These are phyloP conservation scores for Urocyon cinereoargenteus DNA, from an alignment of 2,797 vertebrate species.

Conservation along the genomic window DNA sequence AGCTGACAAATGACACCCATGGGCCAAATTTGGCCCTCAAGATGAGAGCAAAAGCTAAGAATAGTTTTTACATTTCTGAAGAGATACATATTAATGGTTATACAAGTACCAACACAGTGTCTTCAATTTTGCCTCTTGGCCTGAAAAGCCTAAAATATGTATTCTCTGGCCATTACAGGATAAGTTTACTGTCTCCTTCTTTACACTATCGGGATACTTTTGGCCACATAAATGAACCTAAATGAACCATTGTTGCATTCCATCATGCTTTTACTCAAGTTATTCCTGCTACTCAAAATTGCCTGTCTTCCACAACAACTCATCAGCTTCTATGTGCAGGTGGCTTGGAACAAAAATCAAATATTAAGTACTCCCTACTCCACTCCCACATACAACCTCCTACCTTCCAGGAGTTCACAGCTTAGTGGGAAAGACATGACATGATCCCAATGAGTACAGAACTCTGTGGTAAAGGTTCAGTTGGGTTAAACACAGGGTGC, in stretches of 20 bases:
- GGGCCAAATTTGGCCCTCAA: background rate
- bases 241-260: too few relatives aligned
- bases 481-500: background rate
- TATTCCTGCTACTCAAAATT: background rate
- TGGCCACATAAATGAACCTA: background rate
- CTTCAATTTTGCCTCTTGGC: constrained; percentile 22
- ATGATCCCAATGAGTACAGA: background rate
- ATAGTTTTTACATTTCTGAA: constrained; percentile 21
- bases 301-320: background rate
- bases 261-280: background rate
- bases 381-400: background rate
- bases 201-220: background rate
- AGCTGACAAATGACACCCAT: background rate
- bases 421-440: background rate
- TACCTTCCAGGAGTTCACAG: background rate
- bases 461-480: background rate
- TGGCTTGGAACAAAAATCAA: constrained; percentile 1
- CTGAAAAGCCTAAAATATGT: background rate
- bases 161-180: background rate
- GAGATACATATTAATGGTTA: background rate
- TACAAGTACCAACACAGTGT: background rate
- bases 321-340: background rate
- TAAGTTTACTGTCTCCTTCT: background rate
- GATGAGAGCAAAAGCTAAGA: background rate
- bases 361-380: background rate